phyloP scores from a whole-genome alignment of 2,888 invertebrate genomes.

The Macrosoma leucophasiata region DNA sequence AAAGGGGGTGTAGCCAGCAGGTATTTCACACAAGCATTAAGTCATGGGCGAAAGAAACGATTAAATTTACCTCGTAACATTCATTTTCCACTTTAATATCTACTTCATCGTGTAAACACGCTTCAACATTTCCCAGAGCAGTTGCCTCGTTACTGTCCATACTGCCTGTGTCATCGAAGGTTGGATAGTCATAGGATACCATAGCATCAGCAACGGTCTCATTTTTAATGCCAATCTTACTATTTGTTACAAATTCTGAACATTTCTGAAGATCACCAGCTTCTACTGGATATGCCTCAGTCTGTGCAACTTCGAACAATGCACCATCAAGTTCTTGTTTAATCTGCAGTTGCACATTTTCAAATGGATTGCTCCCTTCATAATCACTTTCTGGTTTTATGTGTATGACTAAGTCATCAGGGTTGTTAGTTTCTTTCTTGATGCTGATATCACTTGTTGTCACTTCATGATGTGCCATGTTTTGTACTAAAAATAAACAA shows the following conservation, averaged over 20 bases:
- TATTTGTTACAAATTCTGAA: neutral
- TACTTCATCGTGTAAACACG: conserved; percentile 50
- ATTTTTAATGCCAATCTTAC: conserved; percentile 8
- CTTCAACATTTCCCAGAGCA: conserved; percentile 55
- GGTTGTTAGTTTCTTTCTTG: conserved; percentile 25
- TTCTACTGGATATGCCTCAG: conserved; percentile 11
- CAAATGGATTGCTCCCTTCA: conserved; percentile 30
- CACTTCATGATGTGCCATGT: no score
- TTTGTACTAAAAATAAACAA: no score
- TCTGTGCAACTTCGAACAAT: conserved; percentile 5
- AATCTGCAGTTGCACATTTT: conserved; percentile 36
- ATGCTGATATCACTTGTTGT: no score
- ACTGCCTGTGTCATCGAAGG: conserved; percentile 45
- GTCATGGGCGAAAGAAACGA: no score
- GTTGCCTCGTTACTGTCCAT: conserved; percentile 55
- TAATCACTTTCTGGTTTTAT: conserved; percentile 25
- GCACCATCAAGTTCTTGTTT: conserved; percentile 32
- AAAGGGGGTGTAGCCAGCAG: no score
- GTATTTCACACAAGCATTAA: no score
- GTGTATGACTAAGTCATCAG: conserved; percentile 20
- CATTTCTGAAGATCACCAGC: no score
- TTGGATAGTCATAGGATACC: conserved; percentile 46
- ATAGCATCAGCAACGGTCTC: conserved; percentile 29
- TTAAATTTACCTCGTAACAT: conserved; percentile 1
- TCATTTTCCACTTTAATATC: conserved; percentile 43